Base-by-base conservation (phyloP, 2,797 vertebrate species). In the Pagetopsis macropterus region DNA sequence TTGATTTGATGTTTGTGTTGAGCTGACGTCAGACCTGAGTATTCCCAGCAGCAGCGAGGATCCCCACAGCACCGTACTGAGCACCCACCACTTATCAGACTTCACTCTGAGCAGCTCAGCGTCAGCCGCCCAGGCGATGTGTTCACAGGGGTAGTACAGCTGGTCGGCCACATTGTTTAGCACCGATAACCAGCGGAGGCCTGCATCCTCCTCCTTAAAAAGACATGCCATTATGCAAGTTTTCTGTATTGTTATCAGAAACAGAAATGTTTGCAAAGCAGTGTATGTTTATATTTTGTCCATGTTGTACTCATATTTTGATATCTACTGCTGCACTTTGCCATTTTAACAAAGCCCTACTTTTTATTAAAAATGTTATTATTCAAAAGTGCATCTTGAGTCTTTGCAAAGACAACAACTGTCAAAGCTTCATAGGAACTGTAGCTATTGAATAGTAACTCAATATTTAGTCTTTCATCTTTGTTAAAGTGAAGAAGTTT, bases 101-200 rank as follows among this genome's bases (percentile, higher is more conserved):
- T 91, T 84, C 17, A 83, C 77, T 0, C 27, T 90, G 76, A 98
- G 84, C 65, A 99, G 86, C 61, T 93, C 85, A 1, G 95, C 85
- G 0, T 98, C 97, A 0, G 97, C 97, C 0, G 98, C 98, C 98
- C 98, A 99, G 6, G 98, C 98, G 0, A 99, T 1, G 56, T 99
- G 98, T 65, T 99, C 98, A 16, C 97, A 98, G 4, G 98, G 98
- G 85, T 99, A 99, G 90, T 97, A 99, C 2, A 99, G 93, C 93
- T 99, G 98, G 90, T 98, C 97, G 0, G 95, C 95, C 61, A 95
- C 5, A 48, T 99, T 99, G 62, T 69, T 94, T 62, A 98, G 92
- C 71, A 99, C 93, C 0, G 96, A 98, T 9, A 98, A 89, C 77
- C 91, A 96, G 31, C 97, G 95, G 44, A 98, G 81, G 8, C 94